phyloP scores from a whole-genome alignment of 1,140 invertebrate species.

The Drosophila lacertosa region DNA sequence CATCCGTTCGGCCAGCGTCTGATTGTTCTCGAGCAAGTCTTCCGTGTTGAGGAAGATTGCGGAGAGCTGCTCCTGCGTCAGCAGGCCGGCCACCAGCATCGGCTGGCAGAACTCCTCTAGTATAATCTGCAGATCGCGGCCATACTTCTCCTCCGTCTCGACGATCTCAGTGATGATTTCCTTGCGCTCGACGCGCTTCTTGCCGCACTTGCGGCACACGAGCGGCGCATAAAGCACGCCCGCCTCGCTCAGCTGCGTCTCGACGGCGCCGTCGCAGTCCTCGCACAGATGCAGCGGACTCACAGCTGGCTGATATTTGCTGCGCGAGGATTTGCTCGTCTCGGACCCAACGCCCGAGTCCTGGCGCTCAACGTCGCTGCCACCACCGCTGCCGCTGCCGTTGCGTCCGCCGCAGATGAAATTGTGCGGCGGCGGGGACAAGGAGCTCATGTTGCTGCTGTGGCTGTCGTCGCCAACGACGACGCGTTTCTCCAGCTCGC shows the following conservation, averaged over 20 bases:
- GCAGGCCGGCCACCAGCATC: constrained; percentile 94
- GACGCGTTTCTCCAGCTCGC: constrained; percentile 71
- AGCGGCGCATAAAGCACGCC: constrained; percentile 90
- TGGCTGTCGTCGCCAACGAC: constrained; percentile 85
- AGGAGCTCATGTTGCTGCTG: constrained; percentile 86
- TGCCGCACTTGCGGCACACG: constrained; percentile 94
- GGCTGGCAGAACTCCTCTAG: constrained; percentile 97
- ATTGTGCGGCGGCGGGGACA: constrained; percentile 74
- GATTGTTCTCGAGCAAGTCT: constrained; percentile 95
- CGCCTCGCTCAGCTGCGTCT: constrained; percentile 88
- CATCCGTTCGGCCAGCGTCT: constrained; percentile 92
- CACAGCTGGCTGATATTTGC: constrained; percentile 87
- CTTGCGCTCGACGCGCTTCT: constrained; percentile 94
- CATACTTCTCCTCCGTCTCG: constrained; percentile 98
- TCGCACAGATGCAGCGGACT: constrained; percentile 88
- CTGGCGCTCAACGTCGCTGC: constrained; percentile 92
- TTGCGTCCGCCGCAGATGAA: constrained; percentile 72
- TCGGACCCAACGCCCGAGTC: constrained; percentile 97
- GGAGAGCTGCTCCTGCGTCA: constrained; percentile 92
- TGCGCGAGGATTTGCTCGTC: constrained; percentile 93
- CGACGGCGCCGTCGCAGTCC: constrained; percentile 90
- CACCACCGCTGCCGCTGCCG: constrained; percentile 59
- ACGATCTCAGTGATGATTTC: constrained; percentile 98
- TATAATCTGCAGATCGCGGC: constrained; percentile 95
- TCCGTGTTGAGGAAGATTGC: constrained; percentile 97